Percentiles rank a stretch among this genome's conserved stretches.
These are phyloP conservation scores for Eubasilissa regina DNA, from an alignment of 1,140 invertebrate genomes.

Conservation along the genomic window DNA sequence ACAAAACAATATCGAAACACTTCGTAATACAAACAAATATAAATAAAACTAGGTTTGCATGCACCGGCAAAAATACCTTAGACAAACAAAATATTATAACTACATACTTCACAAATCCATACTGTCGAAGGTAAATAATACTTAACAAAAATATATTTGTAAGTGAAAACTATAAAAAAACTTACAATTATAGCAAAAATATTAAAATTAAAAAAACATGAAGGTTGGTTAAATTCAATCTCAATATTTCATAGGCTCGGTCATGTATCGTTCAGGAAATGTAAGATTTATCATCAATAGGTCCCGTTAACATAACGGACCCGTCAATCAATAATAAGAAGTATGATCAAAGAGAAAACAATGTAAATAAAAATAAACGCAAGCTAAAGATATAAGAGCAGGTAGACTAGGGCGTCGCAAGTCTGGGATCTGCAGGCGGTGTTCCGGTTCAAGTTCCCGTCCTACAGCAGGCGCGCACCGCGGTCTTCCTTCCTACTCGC, in stretches of 20 bases:
- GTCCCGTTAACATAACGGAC: constrained; percentile 42
- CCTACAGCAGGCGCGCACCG: not conserved
- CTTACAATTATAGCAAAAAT: constrained; percentile 45
- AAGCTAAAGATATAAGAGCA: constrained; percentile 19
- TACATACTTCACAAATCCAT: constrained; percentile 41
- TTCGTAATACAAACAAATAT: constrained; percentile 33
- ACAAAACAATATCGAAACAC: constrained; percentile 19
- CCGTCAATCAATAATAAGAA: constrained; percentile 8
- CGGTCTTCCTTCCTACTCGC: constrained; percentile 1
- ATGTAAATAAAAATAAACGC: constrained; percentile 42
- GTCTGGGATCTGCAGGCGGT: no score
- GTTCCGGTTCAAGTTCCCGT: no score
- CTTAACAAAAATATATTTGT: constrained; percentile 60
- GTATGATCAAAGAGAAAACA: constrained; percentile 36
- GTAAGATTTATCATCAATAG: not conserved
- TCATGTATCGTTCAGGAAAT: constrained; percentile 38
- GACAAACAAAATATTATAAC: constrained; percentile 46
- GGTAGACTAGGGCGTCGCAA: not conserved
- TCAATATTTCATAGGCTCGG: constrained; percentile 18
- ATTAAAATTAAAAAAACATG: constrained; percentile 38
- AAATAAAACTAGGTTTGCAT: constrained; percentile 48
- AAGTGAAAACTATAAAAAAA: constrained; percentile 52
- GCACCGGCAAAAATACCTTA: constrained; percentile 44
- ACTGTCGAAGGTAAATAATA: constrained; percentile 58
- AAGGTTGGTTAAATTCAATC: constrained; percentile 43